Evolutionary conservation across 2,113 vertebrate genomes (phyloP).

Genomic region (Cynopterus brachyotis): DNA sequence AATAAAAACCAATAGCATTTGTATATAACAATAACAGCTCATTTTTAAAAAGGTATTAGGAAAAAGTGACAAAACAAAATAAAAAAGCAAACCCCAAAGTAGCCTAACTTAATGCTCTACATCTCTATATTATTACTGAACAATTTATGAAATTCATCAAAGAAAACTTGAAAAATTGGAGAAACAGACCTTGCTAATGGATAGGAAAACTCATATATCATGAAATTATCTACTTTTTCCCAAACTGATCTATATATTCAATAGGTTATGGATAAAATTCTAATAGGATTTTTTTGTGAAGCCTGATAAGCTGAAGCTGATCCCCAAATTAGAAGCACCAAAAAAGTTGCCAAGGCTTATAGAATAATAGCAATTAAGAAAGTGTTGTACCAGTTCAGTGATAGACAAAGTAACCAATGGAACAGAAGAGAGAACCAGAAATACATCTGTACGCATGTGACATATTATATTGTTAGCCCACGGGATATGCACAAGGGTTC

Average conservation of each 20-base stretch:
- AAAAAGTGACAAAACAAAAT: neutral
- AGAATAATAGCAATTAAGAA: neutral
- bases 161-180: neutral
- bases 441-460: neutral
- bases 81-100: neutral
- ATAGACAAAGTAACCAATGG: neutral
- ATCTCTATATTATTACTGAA: neutral
- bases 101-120: neutral
- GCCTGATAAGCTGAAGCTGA: neutral
- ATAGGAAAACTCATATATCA: neutral
- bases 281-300: slow-evolving; percentile 3
- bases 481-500: neutral
- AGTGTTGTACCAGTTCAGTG: neutral
- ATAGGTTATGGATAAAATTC: neutral
- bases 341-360: neutral
- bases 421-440: neutral
- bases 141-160: neutral
- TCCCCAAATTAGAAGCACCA: neutral
- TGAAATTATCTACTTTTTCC: neutral
- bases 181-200: neutral
- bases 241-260: neutral
- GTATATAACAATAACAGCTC: neutral
- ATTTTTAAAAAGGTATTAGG: neutral
- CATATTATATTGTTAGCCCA: neutral
- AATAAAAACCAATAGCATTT: neutral